Evolutionary conservation across 2,113 vertebrate genomes (phyloP).

Genomic region (Saguinus midas): DNA sequence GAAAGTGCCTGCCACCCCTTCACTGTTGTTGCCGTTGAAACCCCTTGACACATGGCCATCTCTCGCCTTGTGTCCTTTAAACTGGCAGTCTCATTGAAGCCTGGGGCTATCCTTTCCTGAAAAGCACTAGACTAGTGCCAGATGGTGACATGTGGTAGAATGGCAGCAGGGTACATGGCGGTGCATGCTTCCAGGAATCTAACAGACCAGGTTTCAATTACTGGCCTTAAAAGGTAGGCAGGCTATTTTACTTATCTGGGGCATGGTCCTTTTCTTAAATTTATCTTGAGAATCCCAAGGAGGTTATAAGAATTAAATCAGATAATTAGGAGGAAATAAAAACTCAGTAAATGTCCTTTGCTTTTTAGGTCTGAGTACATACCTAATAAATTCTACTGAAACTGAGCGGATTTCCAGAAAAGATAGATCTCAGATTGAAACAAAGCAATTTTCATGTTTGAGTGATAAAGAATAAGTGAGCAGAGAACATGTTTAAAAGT

Average conservation of each 20-base stretch:
- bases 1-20: not conserved
- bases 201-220: not conserved
- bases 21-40: not conserved
- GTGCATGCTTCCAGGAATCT: slow-evolving; percentile 43
- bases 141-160: slow-evolving; percentile 38
- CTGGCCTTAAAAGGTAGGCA: not conserved
- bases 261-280: not conserved
- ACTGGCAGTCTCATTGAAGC: not conserved
- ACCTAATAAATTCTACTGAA: not conserved
- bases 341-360: not conserved
- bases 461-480: not conserved
- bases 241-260: not conserved
- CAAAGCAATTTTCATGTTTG: not conserved
- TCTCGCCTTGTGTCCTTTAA: not conserved
- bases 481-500: not conserved
- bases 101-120: slow-evolving; percentile 59
- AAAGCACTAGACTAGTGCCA: slow-evolving; percentile 56
- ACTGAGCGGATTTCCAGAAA: not conserved
- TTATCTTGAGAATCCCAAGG: not conserved
- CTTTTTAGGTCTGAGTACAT: not conserved
- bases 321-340: not conserved
- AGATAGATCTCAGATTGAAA: not conserved
- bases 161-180: not conserved
- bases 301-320: not conserved
- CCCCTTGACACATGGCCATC: not conserved